Conservation (phyloP, 1,140 invertebrate species). For the Zaprionus davidi region DNA sequence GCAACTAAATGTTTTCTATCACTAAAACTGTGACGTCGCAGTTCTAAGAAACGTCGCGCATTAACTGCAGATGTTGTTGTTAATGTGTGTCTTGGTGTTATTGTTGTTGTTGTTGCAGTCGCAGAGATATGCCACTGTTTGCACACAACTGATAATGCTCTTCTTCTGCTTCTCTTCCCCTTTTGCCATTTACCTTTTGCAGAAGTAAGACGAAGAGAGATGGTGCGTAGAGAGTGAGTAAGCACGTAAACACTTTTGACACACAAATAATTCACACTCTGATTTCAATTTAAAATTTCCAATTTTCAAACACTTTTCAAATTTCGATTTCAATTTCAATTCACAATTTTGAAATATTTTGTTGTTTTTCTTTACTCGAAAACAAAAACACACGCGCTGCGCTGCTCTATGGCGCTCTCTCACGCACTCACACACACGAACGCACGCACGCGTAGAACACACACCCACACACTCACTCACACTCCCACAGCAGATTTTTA, state of each 20-base stretch:
- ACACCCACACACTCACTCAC: slow-evolving; percentile 15
- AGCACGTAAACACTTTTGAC: slow-evolving; percentile 6
- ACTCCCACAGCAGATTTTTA: slow-evolving; percentile 57
- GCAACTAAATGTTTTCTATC: slow-evolving; percentile 41
- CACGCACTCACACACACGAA: background rate
- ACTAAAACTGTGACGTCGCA: slow-evolving; percentile 16
- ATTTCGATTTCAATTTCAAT: slow-evolving; percentile 51
- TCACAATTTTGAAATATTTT: slow-evolving; percentile 66
- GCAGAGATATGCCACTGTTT: slow-evolving; percentile 57
- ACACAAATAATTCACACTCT: slow-evolving; percentile 2
- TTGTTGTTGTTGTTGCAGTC: background rate
- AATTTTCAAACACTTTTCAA: slow-evolving; percentile 22
- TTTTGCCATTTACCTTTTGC: slow-evolving; percentile 61
- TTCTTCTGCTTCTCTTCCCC: background rate
- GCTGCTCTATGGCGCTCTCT: slow-evolving; percentile 16
- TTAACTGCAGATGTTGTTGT: slow-evolving; percentile 24
- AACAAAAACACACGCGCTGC: slow-evolving; percentile 60
- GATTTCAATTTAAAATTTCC: slow-evolving; percentile 8
- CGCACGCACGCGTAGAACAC: background rate
- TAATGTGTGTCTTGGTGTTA: background rate
- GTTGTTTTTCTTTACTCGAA: slow-evolving; percentile 44
- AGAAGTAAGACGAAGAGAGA: slow-evolving; percentile 10
- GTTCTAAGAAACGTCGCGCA: slow-evolving; percentile 43
- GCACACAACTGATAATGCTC: slow-evolving; percentile 47
- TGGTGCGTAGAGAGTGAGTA: background rate